Evolutionary conservation across 2,113 vertebrate species (phyloP), one percentile per base, ranked within the genome.

Genomic region (Pomatorhinus ruficollis): DNA sequence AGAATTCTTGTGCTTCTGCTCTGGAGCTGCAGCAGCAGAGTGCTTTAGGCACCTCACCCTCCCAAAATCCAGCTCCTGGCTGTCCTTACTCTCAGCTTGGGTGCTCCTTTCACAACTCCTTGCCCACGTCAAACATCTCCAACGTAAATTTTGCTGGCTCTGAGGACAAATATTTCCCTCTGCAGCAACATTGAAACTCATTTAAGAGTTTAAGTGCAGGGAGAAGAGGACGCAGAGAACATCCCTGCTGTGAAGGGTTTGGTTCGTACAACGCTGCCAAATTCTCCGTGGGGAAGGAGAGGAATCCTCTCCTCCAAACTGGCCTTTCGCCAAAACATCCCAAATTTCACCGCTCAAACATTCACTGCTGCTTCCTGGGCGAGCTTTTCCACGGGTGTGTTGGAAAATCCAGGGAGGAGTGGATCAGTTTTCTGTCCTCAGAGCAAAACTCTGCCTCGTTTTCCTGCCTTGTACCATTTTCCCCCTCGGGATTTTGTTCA

Each of bases 361-460:
- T 80, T 96, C 94, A 1, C 82, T 94, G 90, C 92, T 94, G 91
- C 90, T 96, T 66, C 56, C 93, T 91, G 95, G 85, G 91, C 86
- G 87, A 71, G 79, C 87, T 95, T 95, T 95, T 71, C 84, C 70
- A 31, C 40, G 85, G 74, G 65, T 77, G 47, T 83, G 53, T 77
- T 93, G 64, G 92, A 89, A 89, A 91, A 91, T 89, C 90, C 79
- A 75, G 93, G 87, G 92, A 89, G 76, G 72, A 88, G 80, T 49
- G 56, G 83, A 82, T 83, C 21, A 1, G 68, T 94, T 94, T 47
- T 91, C 76, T 95, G 78, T 89, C 75, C 89, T 89, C n/a, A 47
- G 96, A 97, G 95, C 96, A 97, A 89, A 97, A 93, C 59, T 49
- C 64, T 69, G 80, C 93, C 84, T 91, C 63, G 86, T 98, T 97